These are phyloP conservation scores for Trichonephila clavipes DNA, from an alignment of 1,140 invertebrate species.

Conservation along the genomic window DNA sequence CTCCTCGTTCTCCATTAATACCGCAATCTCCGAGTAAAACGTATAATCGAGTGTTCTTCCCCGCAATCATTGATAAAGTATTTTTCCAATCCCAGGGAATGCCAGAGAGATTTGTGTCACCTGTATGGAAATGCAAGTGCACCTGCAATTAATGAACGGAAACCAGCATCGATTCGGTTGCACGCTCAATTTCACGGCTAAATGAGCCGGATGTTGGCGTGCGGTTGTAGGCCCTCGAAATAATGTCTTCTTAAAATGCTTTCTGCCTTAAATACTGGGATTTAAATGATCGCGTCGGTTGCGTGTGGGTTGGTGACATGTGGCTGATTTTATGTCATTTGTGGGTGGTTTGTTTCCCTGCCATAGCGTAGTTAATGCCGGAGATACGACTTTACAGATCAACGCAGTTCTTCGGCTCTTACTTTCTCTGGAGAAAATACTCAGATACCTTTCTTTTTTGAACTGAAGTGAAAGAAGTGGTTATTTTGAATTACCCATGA, in stretches of 20 bases:
- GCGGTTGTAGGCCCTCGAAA: background rate
- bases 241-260: slow-evolving; percentile 10
- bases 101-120: too few relatives aligned
- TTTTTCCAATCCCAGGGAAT: too few relatives aligned
- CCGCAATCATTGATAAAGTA: too few relatives aligned
- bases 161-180: background rate
- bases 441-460: too few relatives aligned
- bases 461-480: too few relatives aligned
- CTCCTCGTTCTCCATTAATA: too few relatives aligned
- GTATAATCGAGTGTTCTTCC: too few relatives aligned
- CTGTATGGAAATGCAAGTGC: background rate
- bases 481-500: too few relatives aligned
- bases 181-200: background rate
- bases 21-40: too few relatives aligned
- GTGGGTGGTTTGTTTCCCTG: background rate
- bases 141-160: background rate
- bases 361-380: background rate
- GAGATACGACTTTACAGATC: background rate
- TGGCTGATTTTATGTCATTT: background rate
- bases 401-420: too few relatives aligned
- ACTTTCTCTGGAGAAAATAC: too few relatives aligned
- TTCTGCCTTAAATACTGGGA: background rate
- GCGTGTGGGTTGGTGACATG: background rate
- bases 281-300: background rate
- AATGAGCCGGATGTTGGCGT: background rate